phyloP scores from a whole-genome alignment of 2,113 vertebrate genomes.

The Acanthisitta chloris region DNA sequence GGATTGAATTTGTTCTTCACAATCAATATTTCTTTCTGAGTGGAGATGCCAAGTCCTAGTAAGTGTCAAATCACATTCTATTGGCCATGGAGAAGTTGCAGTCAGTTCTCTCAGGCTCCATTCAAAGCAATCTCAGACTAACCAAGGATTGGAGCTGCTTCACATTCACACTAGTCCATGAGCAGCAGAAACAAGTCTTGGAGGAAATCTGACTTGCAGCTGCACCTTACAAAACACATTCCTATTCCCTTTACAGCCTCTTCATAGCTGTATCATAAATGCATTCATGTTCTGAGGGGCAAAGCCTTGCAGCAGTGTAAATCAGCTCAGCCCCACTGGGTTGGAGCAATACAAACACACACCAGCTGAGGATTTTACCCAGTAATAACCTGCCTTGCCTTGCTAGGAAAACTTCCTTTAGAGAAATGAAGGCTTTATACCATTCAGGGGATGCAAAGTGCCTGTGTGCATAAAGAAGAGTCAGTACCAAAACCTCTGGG shows the following conservation, averaged over 20 bases:
- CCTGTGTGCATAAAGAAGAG: background rate
- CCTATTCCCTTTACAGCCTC: background rate
- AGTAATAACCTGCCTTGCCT: background rate
- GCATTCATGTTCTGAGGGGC: background rate
- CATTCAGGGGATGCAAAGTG: background rate
- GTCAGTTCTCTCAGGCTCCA: background rate
- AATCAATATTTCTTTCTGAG: slow-evolving; percentile 18
- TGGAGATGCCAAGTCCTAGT: slow-evolving; percentile 11
- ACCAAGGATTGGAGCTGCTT: background rate
- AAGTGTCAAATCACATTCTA: background rate
- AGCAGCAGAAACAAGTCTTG: background rate
- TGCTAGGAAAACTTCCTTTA: background rate
- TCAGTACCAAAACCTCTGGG: background rate
- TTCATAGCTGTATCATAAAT: background rate
- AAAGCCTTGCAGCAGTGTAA: background rate
- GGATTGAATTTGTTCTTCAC: slow-evolving; percentile 3
- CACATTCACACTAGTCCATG: background rate
- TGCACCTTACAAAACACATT: background rate
- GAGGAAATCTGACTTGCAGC: background rate
- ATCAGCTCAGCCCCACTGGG: background rate
- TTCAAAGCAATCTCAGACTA: background rate
- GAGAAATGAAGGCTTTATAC: background rate
- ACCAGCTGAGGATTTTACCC: background rate
- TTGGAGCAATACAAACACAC: background rate
- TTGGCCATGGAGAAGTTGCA: background rate